phyloP scores from a whole-genome alignment of 1,140 invertebrate genomes.

The Zaprionus vittiger region DNA sequence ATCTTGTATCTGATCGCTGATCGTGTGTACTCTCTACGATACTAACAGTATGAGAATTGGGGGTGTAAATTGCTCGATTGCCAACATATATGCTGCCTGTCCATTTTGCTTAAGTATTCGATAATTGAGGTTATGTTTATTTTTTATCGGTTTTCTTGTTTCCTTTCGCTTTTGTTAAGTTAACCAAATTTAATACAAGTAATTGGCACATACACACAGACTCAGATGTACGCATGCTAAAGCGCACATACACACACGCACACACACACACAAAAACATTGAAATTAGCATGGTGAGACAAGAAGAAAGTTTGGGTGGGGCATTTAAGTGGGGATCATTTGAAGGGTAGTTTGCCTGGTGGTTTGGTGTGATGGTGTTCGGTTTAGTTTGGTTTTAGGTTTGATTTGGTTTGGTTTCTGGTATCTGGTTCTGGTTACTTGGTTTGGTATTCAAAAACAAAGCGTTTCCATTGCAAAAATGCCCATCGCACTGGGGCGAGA shows the following conservation, averaged over 20 bases:
- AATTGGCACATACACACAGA: conserved; percentile 63
- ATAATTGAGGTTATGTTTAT: conserved; percentile 48
- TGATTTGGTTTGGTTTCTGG: conserved; percentile 24
- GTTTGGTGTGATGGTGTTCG: conserved; percentile 35
- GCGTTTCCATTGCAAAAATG: conserved; percentile 62
- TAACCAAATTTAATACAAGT: conserved; percentile 83
- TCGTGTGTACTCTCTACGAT: conserved; percentile 49
- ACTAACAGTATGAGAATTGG: conserved; percentile 31
- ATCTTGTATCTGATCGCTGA: conserved; percentile 31
- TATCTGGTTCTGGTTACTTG: conserved; percentile 30
- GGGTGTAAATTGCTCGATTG: conserved; percentile 83
- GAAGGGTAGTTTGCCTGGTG: conserved; percentile 31
- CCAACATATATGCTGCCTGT: conserved; percentile 85
- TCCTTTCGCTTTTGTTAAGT: conserved; percentile 50
- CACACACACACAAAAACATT: conserved; percentile 72
- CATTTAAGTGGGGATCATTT: conserved; percentile 18
- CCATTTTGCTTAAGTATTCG: conserved; percentile 42
- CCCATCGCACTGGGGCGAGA: conserved; percentile 19
- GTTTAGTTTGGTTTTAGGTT: conserved; percentile 33
- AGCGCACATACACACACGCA: conserved; percentile 17
- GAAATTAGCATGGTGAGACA: conserved; percentile 67
- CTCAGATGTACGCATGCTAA: conserved; percentile 34
- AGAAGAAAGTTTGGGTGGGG: conserved; percentile 22
- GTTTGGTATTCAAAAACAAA: conserved; percentile 66
- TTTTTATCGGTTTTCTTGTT: conserved; percentile 37